These are phyloP conservation scores for Sakesphorus luctuosus DNA, from an alignment of 2,113 vertebrate genomes.

Conservation along the genomic window DNA sequence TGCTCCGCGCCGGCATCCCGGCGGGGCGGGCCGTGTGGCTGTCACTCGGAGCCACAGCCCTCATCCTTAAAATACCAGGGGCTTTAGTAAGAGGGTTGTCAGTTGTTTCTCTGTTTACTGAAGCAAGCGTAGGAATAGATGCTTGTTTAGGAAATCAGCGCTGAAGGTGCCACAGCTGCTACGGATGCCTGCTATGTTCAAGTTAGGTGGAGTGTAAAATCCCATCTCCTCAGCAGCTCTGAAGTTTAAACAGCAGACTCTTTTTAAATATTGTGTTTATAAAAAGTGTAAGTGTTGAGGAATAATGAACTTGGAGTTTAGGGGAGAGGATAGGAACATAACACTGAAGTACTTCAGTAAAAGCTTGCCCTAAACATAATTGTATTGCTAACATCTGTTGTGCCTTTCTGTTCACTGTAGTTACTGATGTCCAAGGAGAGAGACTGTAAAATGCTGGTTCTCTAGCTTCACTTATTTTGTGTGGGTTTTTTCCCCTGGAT, in stretches of 20 bases:
- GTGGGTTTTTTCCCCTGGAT: background rate
- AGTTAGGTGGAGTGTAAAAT: background rate
- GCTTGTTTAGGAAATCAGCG: background rate
- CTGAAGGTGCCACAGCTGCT: background rate
- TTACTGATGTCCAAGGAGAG: background rate
- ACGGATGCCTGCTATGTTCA: background rate
- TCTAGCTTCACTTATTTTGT: background rate
- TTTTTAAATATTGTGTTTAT: background rate
- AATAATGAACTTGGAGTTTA: background rate
- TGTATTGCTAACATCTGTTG: fast-evolving
- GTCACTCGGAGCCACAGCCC: background rate
- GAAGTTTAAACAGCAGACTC: background rate
- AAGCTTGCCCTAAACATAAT: background rate
- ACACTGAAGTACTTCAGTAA: background rate
- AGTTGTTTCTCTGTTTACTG: background rate
- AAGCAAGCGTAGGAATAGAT: background rate
- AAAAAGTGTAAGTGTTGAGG: background rate
- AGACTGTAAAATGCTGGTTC: background rate
- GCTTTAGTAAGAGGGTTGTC: background rate
- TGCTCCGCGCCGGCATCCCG: background rate
- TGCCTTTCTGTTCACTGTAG: background rate
- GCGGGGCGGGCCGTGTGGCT: background rate
- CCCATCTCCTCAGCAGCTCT: background rate
- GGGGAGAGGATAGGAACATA: background rate
- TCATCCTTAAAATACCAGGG: background rate